Evolutionary conservation across 2,888 invertebrate genomes (phyloP).

Genomic region (Drosophila stalkeri): DNA sequence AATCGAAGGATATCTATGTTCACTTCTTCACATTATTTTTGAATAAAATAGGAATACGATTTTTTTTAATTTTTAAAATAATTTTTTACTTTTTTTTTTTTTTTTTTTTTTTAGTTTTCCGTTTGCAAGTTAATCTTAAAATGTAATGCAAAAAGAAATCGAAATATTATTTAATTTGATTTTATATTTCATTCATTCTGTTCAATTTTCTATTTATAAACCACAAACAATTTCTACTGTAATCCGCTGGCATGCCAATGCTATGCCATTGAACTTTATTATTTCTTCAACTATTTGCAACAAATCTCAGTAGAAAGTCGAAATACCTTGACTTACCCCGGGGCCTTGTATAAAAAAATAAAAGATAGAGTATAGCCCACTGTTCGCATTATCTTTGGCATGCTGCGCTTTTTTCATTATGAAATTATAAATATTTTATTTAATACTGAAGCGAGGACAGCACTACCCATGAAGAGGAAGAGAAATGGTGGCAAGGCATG

Average conservation of each 20-base stretch:
- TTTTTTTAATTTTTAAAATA: too few relatives aligned
- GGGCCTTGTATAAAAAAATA: not conserved
- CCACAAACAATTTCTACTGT: not conserved
- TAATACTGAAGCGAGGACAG: conserved; percentile 46
- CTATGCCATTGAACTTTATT: not conserved
- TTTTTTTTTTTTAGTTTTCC: not conserved
- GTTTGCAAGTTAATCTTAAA: not conserved
- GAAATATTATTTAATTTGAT: not conserved
- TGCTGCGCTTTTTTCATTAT: conserved; percentile 65
- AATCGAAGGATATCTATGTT: too few relatives aligned
- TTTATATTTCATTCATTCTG: not conserved
- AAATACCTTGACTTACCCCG: not conserved
- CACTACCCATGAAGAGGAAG: conserved; percentile 5
- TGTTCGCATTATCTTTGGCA: conserved; percentile 48
- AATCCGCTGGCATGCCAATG: not conserved
- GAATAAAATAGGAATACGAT: too few relatives aligned
- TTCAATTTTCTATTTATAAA: not conserved
- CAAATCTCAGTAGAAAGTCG: not conserved
- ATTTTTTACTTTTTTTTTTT: too few relatives aligned
- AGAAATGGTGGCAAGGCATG: not conserved
- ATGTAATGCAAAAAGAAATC: not conserved
- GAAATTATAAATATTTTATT: conserved; percentile 71
- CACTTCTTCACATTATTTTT: too few relatives aligned
- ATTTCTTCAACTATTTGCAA: not conserved
- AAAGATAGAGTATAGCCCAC: conserved; percentile 21